phyloP scores from a whole-genome alignment of 2,797 vertebrate genomes.

The Syncerus caffer region DNA sequence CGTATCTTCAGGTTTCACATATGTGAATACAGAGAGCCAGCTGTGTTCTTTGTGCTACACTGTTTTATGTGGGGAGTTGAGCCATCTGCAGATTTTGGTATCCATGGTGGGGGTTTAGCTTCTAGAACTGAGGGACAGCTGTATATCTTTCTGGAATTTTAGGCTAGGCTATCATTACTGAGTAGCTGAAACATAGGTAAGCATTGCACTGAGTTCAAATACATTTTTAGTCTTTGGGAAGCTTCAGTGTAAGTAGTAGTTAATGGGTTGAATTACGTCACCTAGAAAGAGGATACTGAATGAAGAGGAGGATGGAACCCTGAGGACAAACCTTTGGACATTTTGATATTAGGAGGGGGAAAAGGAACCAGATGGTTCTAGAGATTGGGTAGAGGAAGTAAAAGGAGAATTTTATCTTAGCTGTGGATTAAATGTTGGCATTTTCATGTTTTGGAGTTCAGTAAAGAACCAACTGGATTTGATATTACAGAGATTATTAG shows the following conservation, averaged over 20 bases:
- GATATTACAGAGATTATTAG: neutral
- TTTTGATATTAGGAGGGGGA: neutral
- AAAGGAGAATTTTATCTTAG: neutral
- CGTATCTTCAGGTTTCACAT: neutral
- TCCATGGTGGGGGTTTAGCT: neutral
- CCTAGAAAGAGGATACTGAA: neutral
- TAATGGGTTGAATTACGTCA: neutral
- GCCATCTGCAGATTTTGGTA: neutral
- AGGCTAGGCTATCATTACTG: neutral
- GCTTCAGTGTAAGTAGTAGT: neutral
- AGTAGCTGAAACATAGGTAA: neutral
- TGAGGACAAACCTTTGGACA: neutral
- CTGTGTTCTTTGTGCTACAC: neutral
- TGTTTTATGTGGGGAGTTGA: neutral
- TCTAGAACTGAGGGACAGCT: neutral
- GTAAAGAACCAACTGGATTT: neutral
- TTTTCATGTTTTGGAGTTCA: neutral
- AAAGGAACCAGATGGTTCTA: neutral
- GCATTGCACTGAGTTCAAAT: neutral
- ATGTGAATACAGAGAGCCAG: neutral
- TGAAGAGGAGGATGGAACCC: neutral
- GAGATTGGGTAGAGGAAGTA: neutral
- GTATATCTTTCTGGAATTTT: neutral
- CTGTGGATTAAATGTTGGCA: neutral
- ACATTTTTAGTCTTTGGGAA: neutral